These are phyloP conservation scores for Rhagonycha lutea DNA, from an alignment of 2,888 invertebrate species.

Conservation along the genomic window DNA sequence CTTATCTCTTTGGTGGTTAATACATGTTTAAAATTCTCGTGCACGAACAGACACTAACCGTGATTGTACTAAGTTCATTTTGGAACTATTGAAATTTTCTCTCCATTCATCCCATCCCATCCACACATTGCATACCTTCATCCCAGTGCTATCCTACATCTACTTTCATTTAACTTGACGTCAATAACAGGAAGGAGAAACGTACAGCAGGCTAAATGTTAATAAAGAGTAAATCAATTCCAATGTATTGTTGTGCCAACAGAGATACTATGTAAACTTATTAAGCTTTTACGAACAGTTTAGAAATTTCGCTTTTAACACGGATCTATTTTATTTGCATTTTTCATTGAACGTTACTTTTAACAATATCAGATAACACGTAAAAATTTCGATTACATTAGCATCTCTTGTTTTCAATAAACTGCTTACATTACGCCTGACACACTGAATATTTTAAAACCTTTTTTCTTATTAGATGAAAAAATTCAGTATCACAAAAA, in stretches of 20 bases:
- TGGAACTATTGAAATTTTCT: slow-evolving; percentile 28
- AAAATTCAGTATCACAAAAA: not conserved
- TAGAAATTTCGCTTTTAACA: slow-evolving; percentile 27
- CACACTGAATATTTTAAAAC: not conserved
- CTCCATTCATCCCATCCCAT: slow-evolving; percentile 15
- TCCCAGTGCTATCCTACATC: slow-evolving; percentile 23
- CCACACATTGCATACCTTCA: slow-evolving; percentile 21
- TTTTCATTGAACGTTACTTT: slow-evolving; percentile 2
- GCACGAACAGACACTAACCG: slow-evolving; percentile 45
- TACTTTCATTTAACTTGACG: slow-evolving; percentile 27
- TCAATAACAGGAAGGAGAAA: slow-evolving; percentile 24
- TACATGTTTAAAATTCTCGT: slow-evolving; percentile 47
- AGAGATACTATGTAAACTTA: slow-evolving; percentile 27
- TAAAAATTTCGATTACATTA: not conserved
- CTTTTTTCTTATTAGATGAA: not conserved
- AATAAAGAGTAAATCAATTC: slow-evolving; percentile 23
- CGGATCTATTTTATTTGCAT: slow-evolving; percentile 4
- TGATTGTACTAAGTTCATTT: slow-evolving; percentile 34
- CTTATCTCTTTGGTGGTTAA: slow-evolving; percentile 46
- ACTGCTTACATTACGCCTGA: not conserved
- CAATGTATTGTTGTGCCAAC: slow-evolving; percentile 22
- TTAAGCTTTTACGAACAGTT: slow-evolving; percentile 26
- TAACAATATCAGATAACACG: not conserved
- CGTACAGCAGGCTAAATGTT: slow-evolving; percentile 16
- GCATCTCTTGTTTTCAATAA: not conserved